Conservation (phyloP, 2,797 vertebrate genomes). For the Petrocephalus schoutedeni region DNA sequence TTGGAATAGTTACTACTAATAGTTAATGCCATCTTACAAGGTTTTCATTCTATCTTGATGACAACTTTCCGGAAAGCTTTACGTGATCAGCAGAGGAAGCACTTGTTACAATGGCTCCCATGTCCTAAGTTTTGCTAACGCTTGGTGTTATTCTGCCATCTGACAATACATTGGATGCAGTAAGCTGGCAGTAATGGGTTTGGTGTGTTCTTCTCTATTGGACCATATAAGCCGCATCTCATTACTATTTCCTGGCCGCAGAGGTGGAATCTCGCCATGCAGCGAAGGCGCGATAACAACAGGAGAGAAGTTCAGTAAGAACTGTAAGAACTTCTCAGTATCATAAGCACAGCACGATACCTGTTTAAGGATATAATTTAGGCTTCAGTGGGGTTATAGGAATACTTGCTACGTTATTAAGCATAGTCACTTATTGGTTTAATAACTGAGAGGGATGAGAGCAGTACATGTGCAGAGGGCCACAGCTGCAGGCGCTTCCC, state of each 20-base stretch:
- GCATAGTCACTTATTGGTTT: not conserved
- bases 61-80: not conserved
- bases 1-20: too few species aligned
- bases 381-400: not conserved
- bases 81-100: not conserved
- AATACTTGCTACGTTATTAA: not conserved
- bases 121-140: not conserved
- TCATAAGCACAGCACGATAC: not conserved
- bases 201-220: not conserved
- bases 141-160: not conserved
- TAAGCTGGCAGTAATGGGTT: not conserved
- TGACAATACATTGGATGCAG: not conserved
- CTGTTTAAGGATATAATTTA: not conserved
- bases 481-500: conserved; percentile 2
- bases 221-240: not conserved
- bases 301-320: not conserved
- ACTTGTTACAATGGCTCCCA: not conserved
- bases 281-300: not conserved
- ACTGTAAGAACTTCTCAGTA: not conserved
- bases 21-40: not conserved
- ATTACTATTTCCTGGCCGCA: not conserved
- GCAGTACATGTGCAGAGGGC: not conserved
- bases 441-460: not conserved
- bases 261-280: not conserved
- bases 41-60: not conserved